Evolutionary conservation across 2,797 vertebrate species (phyloP).

Genomic region (Eidolon dupreanum): DNA sequence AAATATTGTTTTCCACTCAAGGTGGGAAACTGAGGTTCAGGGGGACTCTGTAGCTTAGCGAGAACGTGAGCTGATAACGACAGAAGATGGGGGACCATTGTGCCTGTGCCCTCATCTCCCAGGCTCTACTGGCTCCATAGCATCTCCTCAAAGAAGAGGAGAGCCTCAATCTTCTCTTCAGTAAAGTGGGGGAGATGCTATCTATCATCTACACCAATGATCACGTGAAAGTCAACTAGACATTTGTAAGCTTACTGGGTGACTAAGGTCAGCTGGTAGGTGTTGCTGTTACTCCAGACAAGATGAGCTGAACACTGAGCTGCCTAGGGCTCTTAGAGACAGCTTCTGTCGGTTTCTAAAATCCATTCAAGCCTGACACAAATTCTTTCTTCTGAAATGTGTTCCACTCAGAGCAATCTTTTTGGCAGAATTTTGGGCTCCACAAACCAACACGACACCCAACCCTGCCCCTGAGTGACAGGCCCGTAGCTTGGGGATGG

Average conservation of each 20-base stretch:
- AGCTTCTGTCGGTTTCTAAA: neutral
- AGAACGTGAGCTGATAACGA: neutral
- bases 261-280: neutral
- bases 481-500: neutral
- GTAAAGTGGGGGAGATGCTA: neutral
- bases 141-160: neutral
- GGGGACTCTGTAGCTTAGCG: neutral
- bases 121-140: neutral
- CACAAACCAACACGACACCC: neutral
- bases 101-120: neutral
- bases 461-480: neutral
- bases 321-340: neutral
- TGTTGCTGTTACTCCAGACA: neutral
- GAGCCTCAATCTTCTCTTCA: neutral
- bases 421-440: neutral
- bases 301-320: neutral
- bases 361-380: neutral
- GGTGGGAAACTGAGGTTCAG: neutral
- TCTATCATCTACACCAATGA: neutral
- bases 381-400: neutral
- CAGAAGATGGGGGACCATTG: neutral
- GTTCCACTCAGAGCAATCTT: neutral
- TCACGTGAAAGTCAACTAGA: neutral
- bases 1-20: neutral
- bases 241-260: accelerated